Conservation (phyloP, 2,113 vertebrate species). For the Syngnathus scovelli region DNA sequence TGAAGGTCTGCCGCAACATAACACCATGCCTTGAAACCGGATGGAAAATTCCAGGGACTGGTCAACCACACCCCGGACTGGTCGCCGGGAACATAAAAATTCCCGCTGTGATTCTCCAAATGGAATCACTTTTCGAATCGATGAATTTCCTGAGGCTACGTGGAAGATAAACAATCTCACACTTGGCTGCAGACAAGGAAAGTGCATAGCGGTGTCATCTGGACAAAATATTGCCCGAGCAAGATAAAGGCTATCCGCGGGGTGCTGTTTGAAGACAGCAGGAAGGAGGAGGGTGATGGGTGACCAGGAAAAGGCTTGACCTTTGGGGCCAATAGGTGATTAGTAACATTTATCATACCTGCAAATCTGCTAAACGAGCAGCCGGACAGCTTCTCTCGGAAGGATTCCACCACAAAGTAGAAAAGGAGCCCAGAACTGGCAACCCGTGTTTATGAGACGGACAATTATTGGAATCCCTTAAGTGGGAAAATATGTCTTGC, state of each 20-base stretch:
- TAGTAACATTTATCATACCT: slow-evolving; percentile 69
- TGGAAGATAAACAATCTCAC: slow-evolving; percentile 26
- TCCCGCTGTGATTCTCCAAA: slow-evolving; percentile 15
- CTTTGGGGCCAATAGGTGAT: slow-evolving; percentile 64
- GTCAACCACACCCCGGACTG: too few relatives aligned
- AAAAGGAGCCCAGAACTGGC: slow-evolving; percentile 46
- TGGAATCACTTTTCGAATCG: slow-evolving; percentile 48
- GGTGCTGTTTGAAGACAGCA: slow-evolving; percentile 35
- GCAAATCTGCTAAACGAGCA: slow-evolving; percentile 48
- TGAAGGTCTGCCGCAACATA: neutral
- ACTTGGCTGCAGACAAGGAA: slow-evolving; percentile 41
- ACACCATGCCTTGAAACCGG: neutral
- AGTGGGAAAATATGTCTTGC: slow-evolving; percentile 63
- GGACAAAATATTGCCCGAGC: slow-evolving; percentile 22
- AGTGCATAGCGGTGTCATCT: slow-evolving; percentile 25
- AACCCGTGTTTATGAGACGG: slow-evolving; percentile 57
- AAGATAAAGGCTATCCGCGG: slow-evolving; percentile 46
- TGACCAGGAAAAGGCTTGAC: slow-evolving; percentile 57
- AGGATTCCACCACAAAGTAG: slow-evolving; percentile 38
- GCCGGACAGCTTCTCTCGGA: slow-evolving; percentile 37
- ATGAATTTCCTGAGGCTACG: slow-evolving; percentile 25
- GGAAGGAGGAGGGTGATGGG: slow-evolving; percentile 45
- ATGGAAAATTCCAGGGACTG: neutral
- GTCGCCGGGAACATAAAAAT: too few relatives aligned
- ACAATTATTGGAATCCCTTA: slow-evolving; percentile 56